Conservation (phyloP, 1,140 invertebrate species). For the Saccostrea glomerata region DNA sequence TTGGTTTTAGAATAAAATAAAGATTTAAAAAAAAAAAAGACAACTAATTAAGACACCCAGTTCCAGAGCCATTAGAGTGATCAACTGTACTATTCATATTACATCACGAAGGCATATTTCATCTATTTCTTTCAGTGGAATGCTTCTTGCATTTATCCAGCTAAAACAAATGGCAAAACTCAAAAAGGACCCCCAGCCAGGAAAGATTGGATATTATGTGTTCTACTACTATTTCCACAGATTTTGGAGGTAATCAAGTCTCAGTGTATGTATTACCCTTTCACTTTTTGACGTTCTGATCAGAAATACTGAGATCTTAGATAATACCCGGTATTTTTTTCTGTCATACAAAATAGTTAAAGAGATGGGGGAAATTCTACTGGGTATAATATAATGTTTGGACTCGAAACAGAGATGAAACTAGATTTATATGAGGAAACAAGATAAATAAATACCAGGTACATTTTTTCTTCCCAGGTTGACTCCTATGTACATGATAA, state of each 20-base stretch:
- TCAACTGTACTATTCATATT: neutral
- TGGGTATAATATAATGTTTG: too few relatives aligned
- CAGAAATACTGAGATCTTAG: too few relatives aligned
- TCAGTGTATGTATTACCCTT: too few relatives aligned
- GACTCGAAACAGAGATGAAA: too few relatives aligned
- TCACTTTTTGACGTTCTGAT: too few relatives aligned
- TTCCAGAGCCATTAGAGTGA: neutral
- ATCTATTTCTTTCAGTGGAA: constrained; percentile 80
- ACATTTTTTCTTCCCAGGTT: constrained; percentile 80
- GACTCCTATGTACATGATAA: constrained; percentile 90
- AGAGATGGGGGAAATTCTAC: too few relatives aligned
- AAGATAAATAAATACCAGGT: too few relatives aligned
- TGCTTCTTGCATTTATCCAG: constrained; percentile 82
- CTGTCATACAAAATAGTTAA: too few relatives aligned
- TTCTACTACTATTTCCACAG: constrained; percentile 73
- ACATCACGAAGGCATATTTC: neutral
- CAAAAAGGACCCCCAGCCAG: constrained; percentile 52
- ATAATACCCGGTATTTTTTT: too few relatives aligned
- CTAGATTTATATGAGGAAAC: too few relatives aligned
- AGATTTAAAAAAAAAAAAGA: neutral
- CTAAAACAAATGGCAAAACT: constrained; percentile 79
- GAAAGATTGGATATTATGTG: constrained; percentile 50
- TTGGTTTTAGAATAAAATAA: neutral
- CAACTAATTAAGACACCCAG: too few relatives aligned
- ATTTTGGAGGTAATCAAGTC: constrained; percentile 70